These are phyloP conservation scores for Misgurnus mizolepis DNA, from an alignment of 2,113 vertebrate species.

Conservation along the genomic window DNA sequence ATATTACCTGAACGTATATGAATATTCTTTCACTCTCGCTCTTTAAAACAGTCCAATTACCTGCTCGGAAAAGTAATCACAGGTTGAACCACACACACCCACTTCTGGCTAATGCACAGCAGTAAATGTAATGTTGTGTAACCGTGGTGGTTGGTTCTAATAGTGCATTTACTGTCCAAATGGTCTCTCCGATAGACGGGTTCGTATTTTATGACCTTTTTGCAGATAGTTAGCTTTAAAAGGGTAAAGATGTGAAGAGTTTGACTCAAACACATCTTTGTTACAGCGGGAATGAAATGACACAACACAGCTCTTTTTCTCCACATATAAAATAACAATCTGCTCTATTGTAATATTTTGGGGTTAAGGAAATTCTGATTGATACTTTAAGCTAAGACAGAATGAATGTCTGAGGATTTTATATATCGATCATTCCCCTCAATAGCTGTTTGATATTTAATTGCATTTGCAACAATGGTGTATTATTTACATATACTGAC, in stretches of 20 bases:
- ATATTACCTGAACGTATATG: slow-evolving; percentile 76
- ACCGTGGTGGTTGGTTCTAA: slow-evolving; percentile 47
- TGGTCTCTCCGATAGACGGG: slow-evolving; percentile 35
- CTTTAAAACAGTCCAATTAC: slow-evolving; percentile 74
- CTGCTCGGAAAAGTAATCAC: slow-evolving; percentile 58
- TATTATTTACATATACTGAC: slow-evolving; percentile 40
- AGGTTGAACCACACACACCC: slow-evolving; percentile 63
- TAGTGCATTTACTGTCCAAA: slow-evolving; percentile 39
- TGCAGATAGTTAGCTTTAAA: slow-evolving; percentile 39
- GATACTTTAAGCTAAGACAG: slow-evolving; percentile 65
- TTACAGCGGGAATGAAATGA: background rate
- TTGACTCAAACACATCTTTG: slow-evolving; percentile 34
- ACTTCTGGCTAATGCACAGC: slow-evolving; percentile 56
- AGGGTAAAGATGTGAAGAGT: slow-evolving; percentile 20
- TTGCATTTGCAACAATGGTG: slow-evolving; percentile 55
- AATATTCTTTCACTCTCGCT: slow-evolving; percentile 69
- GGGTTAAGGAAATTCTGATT: slow-evolving; percentile 64
- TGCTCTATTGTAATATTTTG: slow-evolving; percentile 59
- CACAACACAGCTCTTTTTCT: background rate
- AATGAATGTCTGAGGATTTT: slow-evolving; percentile 57
- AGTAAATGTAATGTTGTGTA: slow-evolving; percentile 53
- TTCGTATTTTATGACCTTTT: slow-evolving; percentile 35
- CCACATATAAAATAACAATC: background rate
- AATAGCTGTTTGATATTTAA: slow-evolving; percentile 6
- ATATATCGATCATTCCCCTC: slow-evolving; percentile 48